phyloP scores from a whole-genome alignment of 1,140 invertebrate species.

The Hypothenemus hampei region DNA sequence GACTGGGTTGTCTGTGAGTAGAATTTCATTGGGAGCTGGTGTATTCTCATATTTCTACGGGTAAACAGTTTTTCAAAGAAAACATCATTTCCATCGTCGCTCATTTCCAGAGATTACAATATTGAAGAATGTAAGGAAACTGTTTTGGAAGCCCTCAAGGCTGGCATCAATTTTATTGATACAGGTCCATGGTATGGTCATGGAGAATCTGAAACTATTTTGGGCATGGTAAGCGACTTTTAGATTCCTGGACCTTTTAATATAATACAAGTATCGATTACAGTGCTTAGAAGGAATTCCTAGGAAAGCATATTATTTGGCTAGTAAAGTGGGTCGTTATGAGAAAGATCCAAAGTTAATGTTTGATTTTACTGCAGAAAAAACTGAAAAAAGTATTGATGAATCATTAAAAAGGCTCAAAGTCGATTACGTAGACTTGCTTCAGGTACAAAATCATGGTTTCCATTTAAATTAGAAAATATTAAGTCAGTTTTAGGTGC shows the following conservation, averaged over 20 bases:
- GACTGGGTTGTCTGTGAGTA: conserved; percentile 54
- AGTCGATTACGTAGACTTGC: conserved; percentile 81
- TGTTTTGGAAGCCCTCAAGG: conserved; percentile 64
- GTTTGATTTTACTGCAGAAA: conserved; percentile 83
- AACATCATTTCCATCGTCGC: not conserved
- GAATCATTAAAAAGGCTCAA: conserved; percentile 69
- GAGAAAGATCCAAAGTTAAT: conserved; percentile 64
- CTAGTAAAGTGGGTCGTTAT: conserved; percentile 88
- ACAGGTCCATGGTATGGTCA: conserved; percentile 90
- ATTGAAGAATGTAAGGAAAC: conserved; percentile 63
- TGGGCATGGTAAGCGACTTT: conserved; percentile 67
- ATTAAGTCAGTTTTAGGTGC: conserved; percentile 39
- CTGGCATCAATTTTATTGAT: conserved; percentile 88
- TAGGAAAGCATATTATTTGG: conserved; percentile 79
- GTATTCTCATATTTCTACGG: conserved; percentile 54
- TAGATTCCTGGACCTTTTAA: not conserved
- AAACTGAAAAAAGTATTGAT: conserved; percentile 70
- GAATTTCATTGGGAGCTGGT: conserved; percentile 53
- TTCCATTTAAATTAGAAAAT: not conserved
- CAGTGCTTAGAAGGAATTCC: conserved; percentile 75
- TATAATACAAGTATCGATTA: not conserved
- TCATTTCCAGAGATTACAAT: conserved; percentile 47
- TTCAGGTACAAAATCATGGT: conserved; percentile 61
- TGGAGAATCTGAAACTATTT: conserved; percentile 69
- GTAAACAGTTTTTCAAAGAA: conserved; percentile 36